Evolutionary conservation across 1,140 invertebrate species (phyloP), one percentile per base, ranked within the genome.

Genomic region (Copidosoma floridanum): DNA sequence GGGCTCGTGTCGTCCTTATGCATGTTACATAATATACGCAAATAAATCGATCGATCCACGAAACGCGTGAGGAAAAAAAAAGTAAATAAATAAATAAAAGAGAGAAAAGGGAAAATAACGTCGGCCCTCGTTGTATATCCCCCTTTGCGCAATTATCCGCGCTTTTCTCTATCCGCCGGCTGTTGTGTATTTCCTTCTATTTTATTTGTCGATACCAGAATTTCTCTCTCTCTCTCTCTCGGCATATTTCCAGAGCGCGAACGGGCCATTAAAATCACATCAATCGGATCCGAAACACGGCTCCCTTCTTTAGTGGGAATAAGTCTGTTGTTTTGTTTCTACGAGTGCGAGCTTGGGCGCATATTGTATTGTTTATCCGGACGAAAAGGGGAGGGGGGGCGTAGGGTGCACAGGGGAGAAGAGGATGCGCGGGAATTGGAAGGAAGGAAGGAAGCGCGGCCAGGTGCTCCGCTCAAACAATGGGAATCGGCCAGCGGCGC

Each of bases 211-310:
- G 50, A 38, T 52, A 52, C 23, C 21, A 26, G 14, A 26, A 32
- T 3, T 46, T 46, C 44, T 14, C 44, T 18, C 5, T n/a, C n/a
- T n/a, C n/a, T n/a, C 8, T 46, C 23, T 46, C 27, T 21, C 40
- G 20, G 2, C 21, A 14, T 26, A 48, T 10, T 40, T 21, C 6
- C 21, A 8, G 29, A 32, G 29, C 29, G 50, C 62, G 65, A 69
- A 69, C 56, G 70, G 41, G 44, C 56, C 67, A 71, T 71, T 69
- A 71, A 71, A 69, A 69, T 67, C 56, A 57, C 62, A 67, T 70
- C 61, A 65, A 69, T 69, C 59, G 67, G 67, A 68, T 64, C 63
- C 57, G 59, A 65, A 66, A 23, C 12, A 12, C 29, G 29, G 0
- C 29, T n/a, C n/a, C n/a, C n/a, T n/a, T n/a, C n/a, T n/a, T n/a